Conservation (phyloP, 2,888 invertebrate genomes). For the Epinotia bilunana region DNA sequence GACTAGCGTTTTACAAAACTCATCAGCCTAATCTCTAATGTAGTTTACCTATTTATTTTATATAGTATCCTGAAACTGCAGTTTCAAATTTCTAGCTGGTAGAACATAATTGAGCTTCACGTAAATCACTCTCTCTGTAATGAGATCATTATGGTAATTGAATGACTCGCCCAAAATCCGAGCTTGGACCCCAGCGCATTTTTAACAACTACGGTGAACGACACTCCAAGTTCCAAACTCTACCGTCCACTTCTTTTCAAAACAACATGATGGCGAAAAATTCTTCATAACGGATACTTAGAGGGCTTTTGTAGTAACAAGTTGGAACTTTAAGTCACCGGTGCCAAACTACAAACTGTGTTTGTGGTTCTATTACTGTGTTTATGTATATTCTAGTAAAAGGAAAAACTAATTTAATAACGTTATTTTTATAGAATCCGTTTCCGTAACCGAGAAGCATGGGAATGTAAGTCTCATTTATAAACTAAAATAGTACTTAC, state of each 20-base stretch:
- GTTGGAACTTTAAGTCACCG: slow-evolving; percentile 13
- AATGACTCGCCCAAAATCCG: slow-evolving; percentile 33
- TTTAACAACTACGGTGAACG: slow-evolving; percentile 47
- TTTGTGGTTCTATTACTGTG: not conserved
- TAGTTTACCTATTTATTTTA: not conserved
- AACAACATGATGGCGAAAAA: slow-evolving; percentile 48
- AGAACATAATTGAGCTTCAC: slow-evolving; percentile 27
- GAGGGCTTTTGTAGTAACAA: slow-evolving; percentile 23
- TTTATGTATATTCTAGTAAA: too few relatives aligned
- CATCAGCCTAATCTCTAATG: not conserved
- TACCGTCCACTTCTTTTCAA: slow-evolving; percentile 42
- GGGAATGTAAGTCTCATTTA: too few relatives aligned
- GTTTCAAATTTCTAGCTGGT: not conserved
- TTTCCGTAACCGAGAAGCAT: too few relatives aligned
- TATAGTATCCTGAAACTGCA: not conserved
- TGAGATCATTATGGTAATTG: slow-evolving; percentile 40
- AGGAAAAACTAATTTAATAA: too few relatives aligned
- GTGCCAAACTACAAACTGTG: slow-evolving; percentile 14
- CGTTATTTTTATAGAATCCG: not conserved
- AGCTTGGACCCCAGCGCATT: slow-evolving; percentile 46
- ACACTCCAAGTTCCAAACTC: slow-evolving; percentile 48
- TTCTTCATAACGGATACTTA: slow-evolving; percentile 34
- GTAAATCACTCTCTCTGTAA: slow-evolving; percentile 40
- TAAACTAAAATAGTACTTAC: too few relatives aligned
- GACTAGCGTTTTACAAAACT: not conserved